Base-by-base conservation (phyloP, 2,797 vertebrate genomes). In the Thalassophryne amazonica region DNA sequence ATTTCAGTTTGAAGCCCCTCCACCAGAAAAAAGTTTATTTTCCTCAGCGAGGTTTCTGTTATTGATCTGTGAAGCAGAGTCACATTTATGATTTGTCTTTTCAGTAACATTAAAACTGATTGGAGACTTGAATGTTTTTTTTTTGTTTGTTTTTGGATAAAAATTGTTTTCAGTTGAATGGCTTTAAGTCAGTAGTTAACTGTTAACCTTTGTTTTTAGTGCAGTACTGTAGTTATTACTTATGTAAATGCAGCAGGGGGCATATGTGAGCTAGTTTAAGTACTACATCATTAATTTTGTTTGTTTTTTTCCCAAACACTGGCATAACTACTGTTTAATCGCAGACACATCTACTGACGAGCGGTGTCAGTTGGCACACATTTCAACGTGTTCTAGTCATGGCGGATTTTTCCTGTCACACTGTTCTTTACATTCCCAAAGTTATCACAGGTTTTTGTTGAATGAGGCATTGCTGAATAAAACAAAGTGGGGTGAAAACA, bases 391-490 rank as follows among this genome's bases (percentile, higher is more conserved):
- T n/a, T n/a, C 42, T 59, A 36, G 53, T 21, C 33, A 36, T 19
- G 6, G 6, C 6, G 16, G 34, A 67, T 52, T 60, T 52, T 59
- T 39, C 42, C 31, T 36, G 16, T 18, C 0, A 1, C 62, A 33
- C 46, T 71, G 64, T 76, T 61, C 47, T 25, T 57, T 48, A 60
- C 74, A 76, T 79, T 83, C 67, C 63, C 9, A 63, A 17, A 66
- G 45, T 48, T 56, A 41, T 51, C 49, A 58, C 46, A 57, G 47
- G n/a, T 28, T 64, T 67, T 51, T 65, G 58, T 76, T 72, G 28
- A 69, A 69, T 74, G 58, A 81, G 73, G 72, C 67, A 82, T 81
- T 87, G 81, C 84, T 85, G 83, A 90, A 89, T 86, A 83, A 84
- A 85, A 81, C 20, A 34, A 76, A 56, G 50, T 66, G 47, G 41